A percentile compares a stretch with the other conserved stretches of the same genome.
Conservation (phyloP, 2,113 vertebrate species). For the Gracilinanus agilis region DNA sequence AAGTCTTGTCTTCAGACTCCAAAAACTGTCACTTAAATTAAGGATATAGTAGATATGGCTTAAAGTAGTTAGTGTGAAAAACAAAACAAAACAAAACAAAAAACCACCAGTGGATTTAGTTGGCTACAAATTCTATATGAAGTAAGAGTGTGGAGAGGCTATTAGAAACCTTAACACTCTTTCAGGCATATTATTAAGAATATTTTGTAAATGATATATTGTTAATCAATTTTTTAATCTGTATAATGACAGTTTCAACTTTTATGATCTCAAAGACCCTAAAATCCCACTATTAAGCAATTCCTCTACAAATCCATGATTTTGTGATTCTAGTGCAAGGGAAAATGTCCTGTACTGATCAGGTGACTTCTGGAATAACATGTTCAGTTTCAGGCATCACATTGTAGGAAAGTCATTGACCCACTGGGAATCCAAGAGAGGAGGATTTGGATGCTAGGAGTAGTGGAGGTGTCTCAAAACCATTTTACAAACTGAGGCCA, state of each 20-base stretch:
- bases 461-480: background rate
- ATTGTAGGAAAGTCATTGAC: background rate
- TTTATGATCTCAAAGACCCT: background rate
- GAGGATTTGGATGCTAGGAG: background rate
- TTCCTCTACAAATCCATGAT: background rate
- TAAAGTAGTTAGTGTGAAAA: background rate
- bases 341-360: background rate
- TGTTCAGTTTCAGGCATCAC: background rate
- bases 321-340: background rate
- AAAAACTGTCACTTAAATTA: background rate
- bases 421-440: background rate
- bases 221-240: background rate
- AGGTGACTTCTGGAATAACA: background rate
- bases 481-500: background rate
- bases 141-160: background rate
- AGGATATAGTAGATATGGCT: background rate
- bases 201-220: background rate
- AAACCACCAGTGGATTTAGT: background rate
- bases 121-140: background rate
- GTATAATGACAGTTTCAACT: background rate
- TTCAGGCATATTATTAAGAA: background rate
- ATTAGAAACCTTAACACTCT: background rate
- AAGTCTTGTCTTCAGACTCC: background rate
- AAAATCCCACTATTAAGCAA: background rate
- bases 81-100: background rate